These are phyloP conservation scores for Episyrphus balteatus DNA, from an alignment of 1,140 invertebrate species.

Conservation along the genomic window DNA sequence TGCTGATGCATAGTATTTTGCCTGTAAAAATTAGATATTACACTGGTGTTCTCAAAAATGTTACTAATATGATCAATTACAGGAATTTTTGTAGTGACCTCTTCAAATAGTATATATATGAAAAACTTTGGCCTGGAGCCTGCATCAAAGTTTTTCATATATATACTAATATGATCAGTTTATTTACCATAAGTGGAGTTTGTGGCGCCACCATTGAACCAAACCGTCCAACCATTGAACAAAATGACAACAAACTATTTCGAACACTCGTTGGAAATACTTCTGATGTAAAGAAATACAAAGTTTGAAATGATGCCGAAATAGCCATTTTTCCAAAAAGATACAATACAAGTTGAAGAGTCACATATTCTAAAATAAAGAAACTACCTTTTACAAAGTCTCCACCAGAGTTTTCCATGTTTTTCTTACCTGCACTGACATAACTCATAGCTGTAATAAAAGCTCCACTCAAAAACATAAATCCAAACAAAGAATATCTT, in stretches of 20 bases:
- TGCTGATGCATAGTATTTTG: conserved; percentile 41
- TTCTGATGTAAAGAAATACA: conserved; percentile 62
- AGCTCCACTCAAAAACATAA: conserved; percentile 49
- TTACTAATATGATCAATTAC: no score
- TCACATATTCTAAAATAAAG: conserved; percentile 19
- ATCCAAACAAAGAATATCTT: conserved; percentile 43
- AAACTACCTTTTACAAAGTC: not conserved
- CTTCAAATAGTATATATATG: no score
- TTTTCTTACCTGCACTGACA: conserved; percentile 20
- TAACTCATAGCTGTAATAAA: conserved; percentile 31
- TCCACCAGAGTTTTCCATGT: not conserved
- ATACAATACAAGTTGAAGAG: conserved; percentile 44
- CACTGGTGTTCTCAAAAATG: no score
- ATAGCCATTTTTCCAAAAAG: conserved; percentile 64
- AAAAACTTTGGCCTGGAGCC: no score
- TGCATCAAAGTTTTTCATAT: no score
- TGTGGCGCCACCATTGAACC: conserved; percentile 65
- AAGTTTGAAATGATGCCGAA: conserved; percentile 54
- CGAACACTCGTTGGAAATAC: conserved; percentile 58
- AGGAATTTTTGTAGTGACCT: no score
- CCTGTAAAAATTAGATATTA: conserved; percentile 25
- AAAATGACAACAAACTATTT: conserved; percentile 51
- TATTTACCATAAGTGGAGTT: conserved; percentile 51
- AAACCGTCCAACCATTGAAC: conserved; percentile 59
- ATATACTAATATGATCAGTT: no score